These are phyloP conservation scores for Dasypolia templi DNA, from an alignment of 2,888 invertebrate species.

Conservation along the genomic window DNA sequence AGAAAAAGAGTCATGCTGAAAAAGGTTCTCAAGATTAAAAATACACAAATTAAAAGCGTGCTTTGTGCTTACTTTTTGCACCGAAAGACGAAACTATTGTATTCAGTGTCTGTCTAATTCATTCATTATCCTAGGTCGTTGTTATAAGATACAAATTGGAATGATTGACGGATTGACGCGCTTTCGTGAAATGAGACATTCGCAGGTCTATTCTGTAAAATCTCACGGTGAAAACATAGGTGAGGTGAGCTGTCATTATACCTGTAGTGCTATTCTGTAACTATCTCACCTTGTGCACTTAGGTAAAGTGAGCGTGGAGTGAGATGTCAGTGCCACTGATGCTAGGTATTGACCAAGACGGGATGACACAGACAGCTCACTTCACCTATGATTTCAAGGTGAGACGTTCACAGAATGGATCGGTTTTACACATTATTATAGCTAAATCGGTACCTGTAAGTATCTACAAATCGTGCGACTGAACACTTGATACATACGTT, in stretches of 20 bases:
- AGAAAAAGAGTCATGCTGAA: neutral
- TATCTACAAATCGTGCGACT: constrained; percentile 33
- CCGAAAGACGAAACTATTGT: neutral
- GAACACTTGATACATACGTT: neutral
- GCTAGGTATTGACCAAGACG: too few species aligned
- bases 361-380: neutral
- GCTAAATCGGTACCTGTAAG: neutral
- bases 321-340: neutral
- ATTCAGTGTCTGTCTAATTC: neutral
- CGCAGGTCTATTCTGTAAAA: neutral
- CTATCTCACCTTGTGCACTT: neutral
- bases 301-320: neutral
- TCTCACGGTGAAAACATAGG: neutral
- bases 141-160: neutral
- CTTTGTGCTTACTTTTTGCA: neutral
- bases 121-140: neutral
- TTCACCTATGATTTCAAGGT: too few species aligned
- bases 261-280: too few species aligned
- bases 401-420: too few species aligned
- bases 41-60: constrained; percentile 1
- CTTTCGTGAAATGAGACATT: neutral
- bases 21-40: neutral
- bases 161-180: neutral
- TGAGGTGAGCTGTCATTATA: too few species aligned
- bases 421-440: neutral